phyloP scores from a whole-genome alignment of 2,797 vertebrate genomes.

The Emydoidea blandingii region DNA sequence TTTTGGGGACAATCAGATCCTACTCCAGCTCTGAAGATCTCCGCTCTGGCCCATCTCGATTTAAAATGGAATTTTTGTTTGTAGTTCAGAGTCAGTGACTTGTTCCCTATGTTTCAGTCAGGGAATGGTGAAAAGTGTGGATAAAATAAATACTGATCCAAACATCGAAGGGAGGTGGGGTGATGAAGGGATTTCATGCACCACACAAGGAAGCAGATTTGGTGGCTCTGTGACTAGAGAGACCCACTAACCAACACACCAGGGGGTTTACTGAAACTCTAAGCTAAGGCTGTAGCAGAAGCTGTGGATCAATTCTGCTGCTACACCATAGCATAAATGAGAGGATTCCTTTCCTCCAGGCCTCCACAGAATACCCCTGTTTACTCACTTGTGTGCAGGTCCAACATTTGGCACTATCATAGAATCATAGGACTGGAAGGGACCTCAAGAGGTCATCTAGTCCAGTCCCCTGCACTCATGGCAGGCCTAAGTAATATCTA shows the following conservation, averaged over 20 bases:
- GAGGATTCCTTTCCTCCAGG: neutral
- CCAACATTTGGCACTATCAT: neutral
- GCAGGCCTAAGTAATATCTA: no score
- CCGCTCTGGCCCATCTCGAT: neutral
- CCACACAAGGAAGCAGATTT: neutral
- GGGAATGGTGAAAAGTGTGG: neutral
- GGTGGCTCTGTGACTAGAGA: neutral
- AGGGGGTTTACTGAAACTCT: neutral
- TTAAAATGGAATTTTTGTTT: neutral
- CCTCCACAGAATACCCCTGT: neutral
- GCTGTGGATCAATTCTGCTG: neutral
- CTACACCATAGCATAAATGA: fast-evolving
- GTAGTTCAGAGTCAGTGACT: neutral
- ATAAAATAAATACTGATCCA: neutral
- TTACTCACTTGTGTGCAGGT: neutral
- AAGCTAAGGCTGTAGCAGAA: neutral
- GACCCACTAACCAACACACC: neutral
- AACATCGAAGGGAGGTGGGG: neutral
- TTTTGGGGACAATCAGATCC: neutral
- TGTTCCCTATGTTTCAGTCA: neutral
- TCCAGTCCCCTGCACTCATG: no score
- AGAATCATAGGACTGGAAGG: no score
- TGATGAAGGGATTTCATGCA: neutral
- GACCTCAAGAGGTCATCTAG: no score
- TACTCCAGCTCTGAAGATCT: neutral